Conservation (phyloP, 1,140 invertebrate species). For the Reticulitermes speratus region DNA sequence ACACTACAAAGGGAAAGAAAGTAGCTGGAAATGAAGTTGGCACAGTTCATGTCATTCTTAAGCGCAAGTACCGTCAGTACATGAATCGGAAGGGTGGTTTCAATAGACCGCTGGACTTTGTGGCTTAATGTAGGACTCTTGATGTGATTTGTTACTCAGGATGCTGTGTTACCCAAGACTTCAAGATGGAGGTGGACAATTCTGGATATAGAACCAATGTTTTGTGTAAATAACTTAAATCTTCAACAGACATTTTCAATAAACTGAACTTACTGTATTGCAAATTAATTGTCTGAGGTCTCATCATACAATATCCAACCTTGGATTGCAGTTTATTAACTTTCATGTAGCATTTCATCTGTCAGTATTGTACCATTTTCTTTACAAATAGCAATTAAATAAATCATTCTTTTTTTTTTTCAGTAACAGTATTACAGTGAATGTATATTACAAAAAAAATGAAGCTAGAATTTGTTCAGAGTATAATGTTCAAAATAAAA, state of each 20-base stretch:
- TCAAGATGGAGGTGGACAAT: not conserved
- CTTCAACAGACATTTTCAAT: too few species aligned
- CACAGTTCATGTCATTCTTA: conserved; percentile 91
- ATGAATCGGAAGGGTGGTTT: conserved; percentile 99
- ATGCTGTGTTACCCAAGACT: not conserved
- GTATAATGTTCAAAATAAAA: conserved; percentile 23
- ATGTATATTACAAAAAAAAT: conserved; percentile 23
- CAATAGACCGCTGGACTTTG: conserved; percentile 95
- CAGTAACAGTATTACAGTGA: conserved; percentile 10
- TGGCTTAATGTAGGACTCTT: conserved; percentile 60
- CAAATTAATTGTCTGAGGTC: not conserved
- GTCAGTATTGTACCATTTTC: conserved; percentile 24
- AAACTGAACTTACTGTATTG: not conserved
- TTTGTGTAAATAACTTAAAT: not conserved
- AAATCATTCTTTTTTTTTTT: not conserved
- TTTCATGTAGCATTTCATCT: conserved; percentile 28
- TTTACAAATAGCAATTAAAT: conserved; percentile 26
- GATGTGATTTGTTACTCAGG: not conserved
- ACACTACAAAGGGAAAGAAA: conserved; percentile 93
- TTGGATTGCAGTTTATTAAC: conserved; percentile 19
- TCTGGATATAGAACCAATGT: not conserved
- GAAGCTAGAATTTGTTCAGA: conserved; percentile 15
- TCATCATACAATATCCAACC: conserved; percentile 19
- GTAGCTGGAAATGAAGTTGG: conserved; percentile 91
- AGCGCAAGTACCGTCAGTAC: conserved; percentile 97